Percentiles rank a stretch among this genome's conserved stretches.
phyloP scores from a whole-genome alignment of 2,113 vertebrate genomes.

The Mobula birostris region DNA sequence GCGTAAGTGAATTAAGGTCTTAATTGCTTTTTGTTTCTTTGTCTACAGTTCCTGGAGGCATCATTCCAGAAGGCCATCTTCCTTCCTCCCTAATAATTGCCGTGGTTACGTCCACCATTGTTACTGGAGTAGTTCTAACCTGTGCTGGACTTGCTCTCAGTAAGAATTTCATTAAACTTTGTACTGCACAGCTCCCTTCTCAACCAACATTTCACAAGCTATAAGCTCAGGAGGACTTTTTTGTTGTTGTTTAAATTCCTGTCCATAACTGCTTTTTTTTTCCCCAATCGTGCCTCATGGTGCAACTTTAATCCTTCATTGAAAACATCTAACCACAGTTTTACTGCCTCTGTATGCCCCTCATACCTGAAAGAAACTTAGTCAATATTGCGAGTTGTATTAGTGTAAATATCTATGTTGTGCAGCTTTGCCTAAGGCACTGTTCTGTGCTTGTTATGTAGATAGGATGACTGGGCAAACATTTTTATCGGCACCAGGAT shows the following conservation, averaged over 20 bases:
- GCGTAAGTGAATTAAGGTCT: not conserved
- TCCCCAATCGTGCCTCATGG: not conserved
- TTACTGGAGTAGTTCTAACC: constrained; percentile 65
- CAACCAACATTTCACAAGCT: constrained; percentile 37
- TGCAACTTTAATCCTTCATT: not conserved
- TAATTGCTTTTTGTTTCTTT: constrained; percentile 33
- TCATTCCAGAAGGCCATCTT: constrained; percentile 52
- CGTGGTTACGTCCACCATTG: constrained; percentile 64
- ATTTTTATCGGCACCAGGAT: not conserved
- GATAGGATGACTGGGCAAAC: not conserved
- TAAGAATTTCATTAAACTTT: constrained; percentile 67
- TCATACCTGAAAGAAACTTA: not conserved
- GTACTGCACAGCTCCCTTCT: constrained; percentile 35
- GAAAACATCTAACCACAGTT: not conserved
- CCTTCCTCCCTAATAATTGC: constrained; percentile 70
- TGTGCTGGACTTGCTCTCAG: constrained; percentile 72
- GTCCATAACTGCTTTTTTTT: not conserved
- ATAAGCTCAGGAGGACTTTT: constrained; percentile 40
- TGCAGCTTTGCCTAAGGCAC: not conserved
- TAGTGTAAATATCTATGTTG: not conserved
- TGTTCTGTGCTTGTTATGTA: not conserved
- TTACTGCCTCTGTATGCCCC: not conserved
- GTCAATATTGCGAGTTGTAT: not conserved
- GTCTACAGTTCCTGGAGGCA: constrained; percentile 48
- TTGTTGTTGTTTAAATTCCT: constrained; percentile 10